Base-by-base conservation (phyloP, 2,797 vertebrate species). In the Enteromius anoplus region DNA sequence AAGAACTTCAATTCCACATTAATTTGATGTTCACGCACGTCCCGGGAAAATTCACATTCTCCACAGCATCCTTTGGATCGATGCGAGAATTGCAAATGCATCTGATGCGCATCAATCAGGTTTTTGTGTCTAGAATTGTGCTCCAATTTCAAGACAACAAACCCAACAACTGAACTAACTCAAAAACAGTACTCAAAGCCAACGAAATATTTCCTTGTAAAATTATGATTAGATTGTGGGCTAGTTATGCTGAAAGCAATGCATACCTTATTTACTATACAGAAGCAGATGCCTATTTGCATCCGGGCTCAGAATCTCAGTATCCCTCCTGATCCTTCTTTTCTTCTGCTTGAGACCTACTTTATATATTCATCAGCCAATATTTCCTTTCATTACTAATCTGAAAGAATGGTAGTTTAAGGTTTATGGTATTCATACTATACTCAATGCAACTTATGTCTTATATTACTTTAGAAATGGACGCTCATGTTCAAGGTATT, bases 61-160 rank as follows among this genome's bases (percentile, higher is more conserved):
- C 23, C 80, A 51, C 71, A 65, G 21, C 49, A 14, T 79, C 32
- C 12, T 53, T 34, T 73, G 69, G 68, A 82, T 82, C 75, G 58
- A 78, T 82, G 19, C 51, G 42, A 17, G 70, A 79, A 79, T 83
- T 68, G 65, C 37, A 60, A 79, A 87, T 49, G 45, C 37, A 70
- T 83, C 19, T 72, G 66, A 82, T 64, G 47, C 34, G 42, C 68
- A 82, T 71, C 73, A 72, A 70, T 85, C 75, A 77, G 69, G 80
- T 49, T 70, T 80, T 11, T 64, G 69, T 71, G 79, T 81, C 42
- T 40, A 58, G 47, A 79, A 47, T 47, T 68, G 14, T 45, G 55
- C 47, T 55, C 32, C 12, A 64, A 40, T 40, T 81, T 19, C 19
- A 76, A 45, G 34, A 68, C 23, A 32, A 76, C 15, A 68, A 53